phyloP scores from a whole-genome alignment of 2,888 invertebrate species.

The Epicampocera succincta region DNA sequence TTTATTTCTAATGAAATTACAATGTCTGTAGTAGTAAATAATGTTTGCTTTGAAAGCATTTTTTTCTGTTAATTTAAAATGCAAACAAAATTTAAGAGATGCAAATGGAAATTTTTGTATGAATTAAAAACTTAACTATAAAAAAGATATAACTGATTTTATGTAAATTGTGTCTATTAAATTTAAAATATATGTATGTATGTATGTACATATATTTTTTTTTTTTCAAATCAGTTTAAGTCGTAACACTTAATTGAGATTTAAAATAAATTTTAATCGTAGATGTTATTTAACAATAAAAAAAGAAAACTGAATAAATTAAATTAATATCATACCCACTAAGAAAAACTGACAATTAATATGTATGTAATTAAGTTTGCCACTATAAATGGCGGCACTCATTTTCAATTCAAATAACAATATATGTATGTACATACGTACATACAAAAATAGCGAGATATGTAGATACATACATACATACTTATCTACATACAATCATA shows the following conservation, averaged over 20 bases:
- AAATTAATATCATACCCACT: conserved; percentile 7
- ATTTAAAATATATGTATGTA: conserved; percentile 2
- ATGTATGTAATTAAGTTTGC: no score
- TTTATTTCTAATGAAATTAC: conserved; percentile 19
- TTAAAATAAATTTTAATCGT: not conserved
- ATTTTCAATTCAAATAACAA: no score
- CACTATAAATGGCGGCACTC: no score
- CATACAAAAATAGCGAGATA: no score
- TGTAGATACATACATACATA: no score
- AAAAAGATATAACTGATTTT: conserved; percentile 26
- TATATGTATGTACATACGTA: no score
- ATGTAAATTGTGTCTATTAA: conserved; percentile 59
- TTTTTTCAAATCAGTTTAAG: conserved; percentile 21
- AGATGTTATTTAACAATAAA: no score
- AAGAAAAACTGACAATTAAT: no score
- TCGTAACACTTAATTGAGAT: not conserved
- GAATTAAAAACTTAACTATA: conserved; percentile 22
- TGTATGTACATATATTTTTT: no score
- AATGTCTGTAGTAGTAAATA: conserved; percentile 26
- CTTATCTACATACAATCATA: no score
- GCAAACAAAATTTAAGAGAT: conserved; percentile 33
- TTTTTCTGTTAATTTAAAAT: conserved; percentile 55
- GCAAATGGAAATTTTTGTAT: not conserved
- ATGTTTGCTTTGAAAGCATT: conserved; percentile 53
- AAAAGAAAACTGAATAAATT: not conserved